A percentile compares a stretch with the other conserved stretches of the same genome.
Evolutionary conservation across 23 tunicate genomes (phyloP).

Genomic region (Trididemnum clinides): DNA sequence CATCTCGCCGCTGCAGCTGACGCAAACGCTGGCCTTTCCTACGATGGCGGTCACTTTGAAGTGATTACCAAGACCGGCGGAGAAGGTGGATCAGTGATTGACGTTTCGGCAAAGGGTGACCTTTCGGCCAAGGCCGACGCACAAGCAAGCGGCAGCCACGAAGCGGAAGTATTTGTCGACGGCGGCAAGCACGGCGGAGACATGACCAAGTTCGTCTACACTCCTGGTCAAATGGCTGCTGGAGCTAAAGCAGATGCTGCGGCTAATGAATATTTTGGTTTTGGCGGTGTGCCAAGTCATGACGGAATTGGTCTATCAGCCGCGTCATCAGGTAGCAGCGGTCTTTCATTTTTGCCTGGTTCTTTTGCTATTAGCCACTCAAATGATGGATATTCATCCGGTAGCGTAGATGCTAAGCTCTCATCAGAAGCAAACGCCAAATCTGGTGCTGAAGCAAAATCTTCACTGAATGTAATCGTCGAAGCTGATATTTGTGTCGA

Average conservation of each 20-base stretch:
- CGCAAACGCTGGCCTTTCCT: conserved; percentile 6
- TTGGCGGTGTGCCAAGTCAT: not conserved
- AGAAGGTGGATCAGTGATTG: conserved; percentile 1
- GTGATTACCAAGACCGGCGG: conserved; percentile 17
- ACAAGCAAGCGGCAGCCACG: conserved; percentile 14
- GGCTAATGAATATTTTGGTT: not conserved
- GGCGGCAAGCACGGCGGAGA: conserved; percentile 11
- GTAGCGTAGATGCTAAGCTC: not conserved
- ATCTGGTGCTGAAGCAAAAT: not conserved
- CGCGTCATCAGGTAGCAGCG: not conserved
- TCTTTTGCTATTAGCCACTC: not conserved
- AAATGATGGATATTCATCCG: not conserved
- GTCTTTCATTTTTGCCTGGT: not conserved
- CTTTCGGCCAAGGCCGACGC: not conserved
- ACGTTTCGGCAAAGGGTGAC: not conserved
- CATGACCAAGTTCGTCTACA: conserved; percentile 2
- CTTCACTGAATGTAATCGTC: conserved; percentile 14
- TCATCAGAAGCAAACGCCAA: not conserved
- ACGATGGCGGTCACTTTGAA: conserved; percentile 15
- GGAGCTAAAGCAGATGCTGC: not conserved
- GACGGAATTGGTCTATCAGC: not conserved
- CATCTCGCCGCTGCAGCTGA: not conserved
- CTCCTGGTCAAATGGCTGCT: not conserved
- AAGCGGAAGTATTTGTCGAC: conserved; percentile 1
- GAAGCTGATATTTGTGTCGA: conserved; percentile 75